Percentiles rank a stretch among this genome's conserved stretches.
These are phyloP conservation scores for Lagopus leucura DNA, from an alignment of 2,113 vertebrate genomes.

Conservation along the genomic window DNA sequence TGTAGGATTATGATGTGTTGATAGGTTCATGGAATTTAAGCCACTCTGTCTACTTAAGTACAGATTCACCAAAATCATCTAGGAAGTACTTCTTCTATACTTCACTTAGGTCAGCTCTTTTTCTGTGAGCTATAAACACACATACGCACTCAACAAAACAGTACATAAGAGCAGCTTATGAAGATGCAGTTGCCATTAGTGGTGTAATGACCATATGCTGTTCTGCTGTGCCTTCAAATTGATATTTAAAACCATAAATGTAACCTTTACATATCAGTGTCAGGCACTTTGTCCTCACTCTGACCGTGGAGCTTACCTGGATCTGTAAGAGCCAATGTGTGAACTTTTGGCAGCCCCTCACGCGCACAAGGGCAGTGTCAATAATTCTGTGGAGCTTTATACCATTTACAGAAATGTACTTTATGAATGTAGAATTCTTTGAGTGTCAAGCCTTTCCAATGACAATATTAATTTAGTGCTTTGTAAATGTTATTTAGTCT, in stretches of 20 bases:
- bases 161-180: not conserved
- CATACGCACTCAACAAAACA: rapidly evolving
- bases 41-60: not conserved
- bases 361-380: not conserved
- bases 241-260: not conserved
- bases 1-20: not conserved
- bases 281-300: not conserved
- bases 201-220: not conserved
- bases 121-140: not conserved
- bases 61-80: not conserved
- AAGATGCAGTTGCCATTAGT: not conserved
- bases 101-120: not conserved
- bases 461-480: not conserved
- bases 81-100: not conserved
- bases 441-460: not conserved
- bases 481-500: conserved; percentile 19
- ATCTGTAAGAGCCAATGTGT: not conserved
- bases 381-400: not conserved
- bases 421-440: not conserved
- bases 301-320: not conserved
- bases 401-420: not conserved
- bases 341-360: not conserved
- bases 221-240: not conserved
- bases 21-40: not conserved
- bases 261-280: not conserved